Evolutionary conservation across 37 sponge, comb jelly and placozoan genomes (phyloP), one percentile per base, ranked within the genome.

Genomic region (Cliona cf. orientalis): DNA sequence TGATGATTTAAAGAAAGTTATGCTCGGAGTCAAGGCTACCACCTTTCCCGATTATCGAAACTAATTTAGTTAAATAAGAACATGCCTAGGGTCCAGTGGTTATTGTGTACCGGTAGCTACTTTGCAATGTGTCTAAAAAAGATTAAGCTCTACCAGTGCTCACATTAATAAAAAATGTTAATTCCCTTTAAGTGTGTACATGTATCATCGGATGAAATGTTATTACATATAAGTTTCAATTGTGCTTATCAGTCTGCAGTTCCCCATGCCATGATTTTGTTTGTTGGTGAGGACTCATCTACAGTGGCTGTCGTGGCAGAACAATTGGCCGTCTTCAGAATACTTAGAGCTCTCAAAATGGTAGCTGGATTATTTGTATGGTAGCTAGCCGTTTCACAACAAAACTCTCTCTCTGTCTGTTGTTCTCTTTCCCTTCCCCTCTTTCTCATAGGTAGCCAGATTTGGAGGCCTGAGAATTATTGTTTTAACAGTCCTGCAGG

Each of bases 401-500:
- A n/a, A 5, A 31, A 66, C 31, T 36, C 3, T 31, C 32, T 29
- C 67, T 66, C 32, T 46, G 29, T 25, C 14, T 3, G 4, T 25
- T n/a, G 2, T n/a, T 3, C 73, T 39, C 25, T 22, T 3, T 25
- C 45, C 2, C 73, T 40, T 2, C 9, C 14, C 26, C 2, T 53
- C 66, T 22, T 64, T 44, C 68, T 73, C 5, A 66, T 66, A 91
- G 91, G 61, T 91, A 1, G 76, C 86, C 7, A 76, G 83, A 6
- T 90, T 96, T 78, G 88, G 82, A 42, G 63, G 91, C 37, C 79
- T 96, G 60, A 86, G 87, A 61, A 96, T 96, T 17, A 90, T 96
- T 45, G 91, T 96, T 4, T 80, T 96, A 45, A 96, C 97, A 6
- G 71, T 90, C 5, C 80, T 96, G 58, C 85, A 90, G 71, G 90